These are phyloP conservation scores for Ictalurus punctatus DNA, from an alignment of 2,113 vertebrate genomes.

Conservation along the genomic window DNA sequence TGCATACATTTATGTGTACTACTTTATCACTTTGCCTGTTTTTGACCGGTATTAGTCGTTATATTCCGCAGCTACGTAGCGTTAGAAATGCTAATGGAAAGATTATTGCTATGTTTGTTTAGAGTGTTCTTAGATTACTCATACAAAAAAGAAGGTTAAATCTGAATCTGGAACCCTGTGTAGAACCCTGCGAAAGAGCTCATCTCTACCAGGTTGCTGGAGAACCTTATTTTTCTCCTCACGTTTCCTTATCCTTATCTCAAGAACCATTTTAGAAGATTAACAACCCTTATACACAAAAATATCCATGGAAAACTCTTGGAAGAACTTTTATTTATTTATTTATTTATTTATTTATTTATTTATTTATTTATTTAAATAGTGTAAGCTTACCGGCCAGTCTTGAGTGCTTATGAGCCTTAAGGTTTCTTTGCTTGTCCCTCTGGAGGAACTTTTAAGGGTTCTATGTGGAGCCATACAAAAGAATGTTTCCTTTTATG, in stretches of 20 bases:
- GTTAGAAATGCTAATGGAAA: not conserved
- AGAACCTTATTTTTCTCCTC: not conserved
- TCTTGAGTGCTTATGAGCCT: not conserved
- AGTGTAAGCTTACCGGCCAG: not conserved
- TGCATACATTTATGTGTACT: not conserved
- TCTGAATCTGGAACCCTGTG: not conserved
- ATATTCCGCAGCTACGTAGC: not conserved
- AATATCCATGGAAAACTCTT: not conserved
- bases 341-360: no score
- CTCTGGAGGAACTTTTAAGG: not conserved
- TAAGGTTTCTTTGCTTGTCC: not conserved
- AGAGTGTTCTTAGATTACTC: not conserved
- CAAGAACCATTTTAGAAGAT: not conserved
- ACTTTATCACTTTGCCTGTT: slow-evolving; percentile 2
- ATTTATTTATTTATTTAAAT: no score
- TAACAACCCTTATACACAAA: not conserved
- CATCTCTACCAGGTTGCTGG: not conserved
- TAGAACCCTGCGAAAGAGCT: not conserved
- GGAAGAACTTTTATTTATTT: no score
- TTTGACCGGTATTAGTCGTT: not conserved
- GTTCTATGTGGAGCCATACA: not conserved
- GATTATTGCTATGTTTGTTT: not conserved
- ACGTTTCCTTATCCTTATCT: not conserved
- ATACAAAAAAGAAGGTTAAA: not conserved
- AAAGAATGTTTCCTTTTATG: not conserved